Evolutionary conservation across 1,140 invertebrate genomes (phyloP).

Genomic region (Zaprionus africanus): DNA sequence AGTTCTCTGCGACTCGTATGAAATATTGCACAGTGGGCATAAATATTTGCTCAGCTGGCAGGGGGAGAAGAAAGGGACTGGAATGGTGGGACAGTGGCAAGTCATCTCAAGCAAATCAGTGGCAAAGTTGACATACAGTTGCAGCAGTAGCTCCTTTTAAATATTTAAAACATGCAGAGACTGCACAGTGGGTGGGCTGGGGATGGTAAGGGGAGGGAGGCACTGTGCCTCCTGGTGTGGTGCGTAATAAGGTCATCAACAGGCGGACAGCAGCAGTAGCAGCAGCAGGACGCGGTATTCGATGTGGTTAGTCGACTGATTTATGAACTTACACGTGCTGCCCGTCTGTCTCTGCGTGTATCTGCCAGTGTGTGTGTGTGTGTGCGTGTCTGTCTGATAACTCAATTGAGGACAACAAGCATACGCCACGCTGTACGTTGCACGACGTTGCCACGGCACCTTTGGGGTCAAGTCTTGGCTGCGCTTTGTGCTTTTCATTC

Average conservation of each 20-base stretch:
- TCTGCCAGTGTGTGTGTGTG: neutral
- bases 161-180: constrained; percentile 57
- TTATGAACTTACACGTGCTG: constrained; percentile 64
- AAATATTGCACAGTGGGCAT: constrained; percentile 70
- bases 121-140: constrained; percentile 30
- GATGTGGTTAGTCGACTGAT: constrained; percentile 69
- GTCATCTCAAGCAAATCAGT: constrained; percentile 62
- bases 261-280: constrained; percentile 37
- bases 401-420: constrained; percentile 74
- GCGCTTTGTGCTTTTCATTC: constrained; percentile 39
- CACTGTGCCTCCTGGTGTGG: constrained; percentile 30
- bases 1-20: constrained; percentile 64
- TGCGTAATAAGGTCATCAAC: constrained; percentile 76
- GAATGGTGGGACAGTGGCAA: neutral
- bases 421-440: constrained; percentile 64
- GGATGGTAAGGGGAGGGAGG: neutral
- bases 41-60: constrained; percentile 68
- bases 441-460: constrained; percentile 42
- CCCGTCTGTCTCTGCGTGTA: neutral
- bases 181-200: neutral
- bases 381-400: constrained; percentile 45
- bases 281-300: constrained; percentile 31
- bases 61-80: neutral
- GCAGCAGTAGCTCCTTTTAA: constrained; percentile 50
- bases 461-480: constrained; percentile 54